phyloP scores from a whole-genome alignment of 2,113 vertebrate species.

The Uria lomvia region DNA sequence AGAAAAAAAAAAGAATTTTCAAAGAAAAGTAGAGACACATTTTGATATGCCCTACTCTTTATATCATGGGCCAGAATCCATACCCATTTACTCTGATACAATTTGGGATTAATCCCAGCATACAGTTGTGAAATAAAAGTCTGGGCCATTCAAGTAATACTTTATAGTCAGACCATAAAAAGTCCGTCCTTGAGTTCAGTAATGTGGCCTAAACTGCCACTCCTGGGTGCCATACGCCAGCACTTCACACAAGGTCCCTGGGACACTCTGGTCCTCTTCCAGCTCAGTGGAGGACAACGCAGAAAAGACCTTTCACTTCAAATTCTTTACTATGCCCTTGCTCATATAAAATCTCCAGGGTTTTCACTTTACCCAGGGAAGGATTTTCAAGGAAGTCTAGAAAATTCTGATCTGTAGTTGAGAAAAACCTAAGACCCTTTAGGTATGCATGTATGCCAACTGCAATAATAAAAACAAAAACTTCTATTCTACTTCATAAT shows the following conservation, averaged over 20 bases:
- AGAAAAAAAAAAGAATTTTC: background rate
- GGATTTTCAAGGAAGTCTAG: background rate
- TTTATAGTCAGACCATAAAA: background rate
- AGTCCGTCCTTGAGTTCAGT: background rate
- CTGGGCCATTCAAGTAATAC: background rate
- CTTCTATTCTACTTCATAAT: background rate
- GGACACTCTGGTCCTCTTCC: background rate
- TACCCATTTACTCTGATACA: background rate
- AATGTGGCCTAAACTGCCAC: background rate
- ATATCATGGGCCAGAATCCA: background rate
- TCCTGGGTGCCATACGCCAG: background rate
- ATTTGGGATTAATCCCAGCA: background rate
- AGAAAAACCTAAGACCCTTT: background rate
- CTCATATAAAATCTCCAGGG: background rate
- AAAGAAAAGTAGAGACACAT: background rate
- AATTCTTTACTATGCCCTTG: background rate
- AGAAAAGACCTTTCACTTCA: background rate
- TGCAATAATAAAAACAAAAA: background rate
- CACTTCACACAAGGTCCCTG: background rate
- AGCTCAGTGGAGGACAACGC: background rate
- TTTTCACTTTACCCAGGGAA: background rate
- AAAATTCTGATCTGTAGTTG: background rate
- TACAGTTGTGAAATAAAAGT: background rate
- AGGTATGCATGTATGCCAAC: background rate
- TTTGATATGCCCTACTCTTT: background rate